Evolutionary conservation across 2,888 invertebrate genomes (phyloP).

Genomic region (Fragum sueziense): DNA sequence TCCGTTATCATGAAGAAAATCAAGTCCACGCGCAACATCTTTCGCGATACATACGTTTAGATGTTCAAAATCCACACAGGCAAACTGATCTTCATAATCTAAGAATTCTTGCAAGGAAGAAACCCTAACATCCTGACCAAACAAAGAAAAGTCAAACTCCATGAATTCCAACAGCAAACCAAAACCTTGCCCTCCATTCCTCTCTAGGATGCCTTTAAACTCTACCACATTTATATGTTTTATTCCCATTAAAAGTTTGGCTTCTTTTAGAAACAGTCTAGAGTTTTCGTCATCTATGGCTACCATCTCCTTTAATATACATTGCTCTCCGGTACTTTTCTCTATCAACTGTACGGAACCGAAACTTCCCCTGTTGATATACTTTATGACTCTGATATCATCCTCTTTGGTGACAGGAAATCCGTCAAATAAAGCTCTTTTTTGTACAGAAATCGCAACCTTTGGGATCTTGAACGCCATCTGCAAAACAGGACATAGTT

Average conservation of each 20-base stretch:
- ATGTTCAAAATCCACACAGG: slow-evolving; percentile 21
- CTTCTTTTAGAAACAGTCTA: slow-evolving; percentile 28
- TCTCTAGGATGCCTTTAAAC: slow-evolving; percentile 4
- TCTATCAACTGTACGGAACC: slow-evolving; percentile 7
- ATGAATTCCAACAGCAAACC: slow-evolving; percentile 21
- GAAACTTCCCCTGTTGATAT: slow-evolving; percentile 11
- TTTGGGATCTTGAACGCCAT: background rate
- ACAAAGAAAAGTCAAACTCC: slow-evolving; percentile 18
- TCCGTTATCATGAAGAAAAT: slow-evolving; percentile 15
- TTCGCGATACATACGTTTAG: slow-evolving; percentile 10
- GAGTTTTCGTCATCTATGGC: slow-evolving; percentile 12
- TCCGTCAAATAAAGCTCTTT: background rate
- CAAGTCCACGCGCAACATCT: slow-evolving; percentile 10
- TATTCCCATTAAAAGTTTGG: background rate
- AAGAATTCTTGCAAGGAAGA: slow-evolving; percentile 4
- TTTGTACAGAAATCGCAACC: background rate
- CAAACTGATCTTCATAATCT: slow-evolving; percentile 1
- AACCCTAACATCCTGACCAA: slow-evolving; percentile 12
- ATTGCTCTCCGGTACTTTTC: background rate
- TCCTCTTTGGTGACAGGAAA: background rate
- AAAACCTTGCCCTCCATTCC: background rate
- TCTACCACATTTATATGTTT: slow-evolving; percentile 19
- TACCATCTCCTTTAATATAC: slow-evolving; percentile 17
- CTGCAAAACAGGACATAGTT: too few relatives aligned
- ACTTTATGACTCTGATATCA: background rate